Conservation (phyloP, 1,140 invertebrate species). For the Zaprionus davidi region DNA sequence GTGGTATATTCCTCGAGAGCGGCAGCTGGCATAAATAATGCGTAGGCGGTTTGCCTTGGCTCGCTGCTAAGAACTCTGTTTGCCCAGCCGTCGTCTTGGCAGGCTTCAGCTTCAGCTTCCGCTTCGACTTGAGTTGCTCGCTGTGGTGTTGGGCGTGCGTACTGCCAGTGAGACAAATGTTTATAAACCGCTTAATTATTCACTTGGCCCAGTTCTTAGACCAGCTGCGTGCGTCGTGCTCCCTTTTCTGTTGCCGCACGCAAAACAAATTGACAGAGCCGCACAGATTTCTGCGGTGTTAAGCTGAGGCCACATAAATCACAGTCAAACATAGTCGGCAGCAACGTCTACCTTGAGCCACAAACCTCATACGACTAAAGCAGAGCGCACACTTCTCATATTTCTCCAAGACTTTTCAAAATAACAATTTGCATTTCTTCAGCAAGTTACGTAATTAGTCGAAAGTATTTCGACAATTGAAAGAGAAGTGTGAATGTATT, state of each 20-base stretch:
- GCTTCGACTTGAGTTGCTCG: slow-evolving; percentile 6
- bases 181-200: slow-evolving; percentile 83
- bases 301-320: slow-evolving; percentile 76
- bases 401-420: neutral
- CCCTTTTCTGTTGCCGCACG: slow-evolving; percentile 47
- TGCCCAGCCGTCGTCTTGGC: slow-evolving; percentile 32
- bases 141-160: neutral
- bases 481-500: neutral
- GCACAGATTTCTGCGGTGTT: slow-evolving; percentile 77
- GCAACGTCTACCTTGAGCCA: neutral
- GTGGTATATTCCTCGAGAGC: neutral
- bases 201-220: slow-evolving; percentile 74
- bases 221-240: slow-evolving; percentile 39
- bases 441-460: neutral
- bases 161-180: slow-evolving; percentile 68
- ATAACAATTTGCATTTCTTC: neutral
- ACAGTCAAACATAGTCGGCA: slow-evolving; percentile 36
- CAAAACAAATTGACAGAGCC: slow-evolving; percentile 78
- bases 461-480: neutral
- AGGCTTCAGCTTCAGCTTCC: slow-evolving; percentile 9
- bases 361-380: neutral
- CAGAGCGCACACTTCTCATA: slow-evolving; percentile 24
- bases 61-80: slow-evolving; percentile 38
- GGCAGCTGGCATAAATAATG: slow-evolving; percentile 55
- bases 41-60: slow-evolving; percentile 35